Percentiles rank a stretch among this genome's conserved stretches.
Evolutionary conservation across 1,140 invertebrate genomes (phyloP).

Genomic region (Pseudomyrmex flavicornis): DNA sequence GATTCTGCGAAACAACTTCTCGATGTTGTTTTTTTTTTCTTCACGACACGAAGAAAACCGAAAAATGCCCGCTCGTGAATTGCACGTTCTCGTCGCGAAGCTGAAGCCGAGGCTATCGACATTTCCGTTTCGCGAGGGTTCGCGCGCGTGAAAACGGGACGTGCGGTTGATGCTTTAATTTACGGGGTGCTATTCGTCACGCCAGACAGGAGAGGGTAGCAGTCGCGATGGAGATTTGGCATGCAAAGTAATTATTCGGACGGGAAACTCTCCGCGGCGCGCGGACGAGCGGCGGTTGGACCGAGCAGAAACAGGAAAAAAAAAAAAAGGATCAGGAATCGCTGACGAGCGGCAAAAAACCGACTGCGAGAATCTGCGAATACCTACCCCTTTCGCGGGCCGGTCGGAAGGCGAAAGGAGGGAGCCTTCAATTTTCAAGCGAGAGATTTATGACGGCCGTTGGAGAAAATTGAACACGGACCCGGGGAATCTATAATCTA

Average conservation of each 20-base stretch:
- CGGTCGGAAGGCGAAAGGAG: conserved; percentile 34
- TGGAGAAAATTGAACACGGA: conserved; percentile 72
- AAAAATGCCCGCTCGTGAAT: conserved; percentile 32
- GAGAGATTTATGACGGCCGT: conserved; percentile 69
- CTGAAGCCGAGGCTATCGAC: conserved; percentile 11
- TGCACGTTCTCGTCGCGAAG: background rate
- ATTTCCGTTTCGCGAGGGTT: conserved; percentile 7
- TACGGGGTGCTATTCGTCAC: conserved; percentile 48
- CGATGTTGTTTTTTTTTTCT: background rate
- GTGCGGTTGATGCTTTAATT: conserved; percentile 54
- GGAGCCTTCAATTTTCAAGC: conserved; percentile 65
- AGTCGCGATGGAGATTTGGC: conserved; percentile 49
- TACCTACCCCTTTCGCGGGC: conserved; percentile 40
- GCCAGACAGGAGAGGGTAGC: background rate
- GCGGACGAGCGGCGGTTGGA: background rate
- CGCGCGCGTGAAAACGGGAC: conserved; percentile 15
- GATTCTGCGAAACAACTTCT: conserved; percentile 38
- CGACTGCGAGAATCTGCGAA: conserved; percentile 25
- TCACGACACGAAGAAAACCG: conserved; percentile 20
- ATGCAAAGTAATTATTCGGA: conserved; percentile 53
- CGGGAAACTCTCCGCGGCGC: conserved; percentile 15
- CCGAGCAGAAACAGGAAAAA: background rate
- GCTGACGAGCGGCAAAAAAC: conserved; percentile 30
- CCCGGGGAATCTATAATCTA: conserved; percentile 69
- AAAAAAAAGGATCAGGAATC: no score